Percentiles rank a stretch among this genome's conserved stretches.
These are phyloP conservation scores for Holothuria scabra DNA, from an alignment of 53 echinoderm and acorn worm genomes.

Conservation along the genomic window DNA sequence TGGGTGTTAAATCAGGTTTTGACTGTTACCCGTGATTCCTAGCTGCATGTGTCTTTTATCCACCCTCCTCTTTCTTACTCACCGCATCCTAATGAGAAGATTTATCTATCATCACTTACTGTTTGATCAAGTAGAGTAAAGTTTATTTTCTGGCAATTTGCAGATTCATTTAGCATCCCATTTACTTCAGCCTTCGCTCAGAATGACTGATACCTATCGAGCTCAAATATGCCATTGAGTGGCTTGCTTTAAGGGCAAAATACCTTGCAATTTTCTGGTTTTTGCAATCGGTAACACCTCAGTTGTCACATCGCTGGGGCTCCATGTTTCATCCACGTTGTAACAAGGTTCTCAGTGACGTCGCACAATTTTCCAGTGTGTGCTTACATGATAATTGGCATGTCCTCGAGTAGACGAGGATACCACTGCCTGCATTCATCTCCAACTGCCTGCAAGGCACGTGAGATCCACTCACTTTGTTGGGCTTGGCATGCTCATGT, in stretches of 20 bases:
- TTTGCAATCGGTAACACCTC: conserved; percentile 46
- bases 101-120: conserved; percentile 25
- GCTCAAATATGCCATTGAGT: conserved; percentile 20
- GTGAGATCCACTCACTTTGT: conserved; percentile 3
- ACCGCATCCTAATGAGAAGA: conserved; percentile 30
- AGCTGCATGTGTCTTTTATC: too few species aligned
- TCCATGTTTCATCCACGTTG: conserved; percentile 34
- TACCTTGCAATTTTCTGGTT: conserved; percentile 44
- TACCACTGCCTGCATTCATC: conserved; percentile 21
- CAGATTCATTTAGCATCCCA: conserved; percentile 39
- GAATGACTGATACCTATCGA: not conserved
- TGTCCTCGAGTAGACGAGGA: conserved; percentile 25
- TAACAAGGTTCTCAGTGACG: conserved; percentile 41
- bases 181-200: conserved; percentile 1
- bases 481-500: conserved; percentile 43
- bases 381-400: conserved; percentile 59
- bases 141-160: conserved; percentile 59
- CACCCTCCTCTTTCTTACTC: conserved; percentile 15
- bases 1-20: too few species aligned
- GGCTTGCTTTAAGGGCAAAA: conserved; percentile 22
- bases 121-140: conserved; percentile 43
- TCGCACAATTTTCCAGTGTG: conserved; percentile 53
- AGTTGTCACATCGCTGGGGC: conserved; percentile 36
- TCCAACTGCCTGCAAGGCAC: conserved; percentile 12
- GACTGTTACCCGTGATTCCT: too few species aligned